Percentiles rank a stretch among this genome's conserved stretches.
These are phyloP conservation scores for Petroica traversi DNA, from an alignment of 2,113 vertebrate species.

Conservation along the genomic window DNA sequence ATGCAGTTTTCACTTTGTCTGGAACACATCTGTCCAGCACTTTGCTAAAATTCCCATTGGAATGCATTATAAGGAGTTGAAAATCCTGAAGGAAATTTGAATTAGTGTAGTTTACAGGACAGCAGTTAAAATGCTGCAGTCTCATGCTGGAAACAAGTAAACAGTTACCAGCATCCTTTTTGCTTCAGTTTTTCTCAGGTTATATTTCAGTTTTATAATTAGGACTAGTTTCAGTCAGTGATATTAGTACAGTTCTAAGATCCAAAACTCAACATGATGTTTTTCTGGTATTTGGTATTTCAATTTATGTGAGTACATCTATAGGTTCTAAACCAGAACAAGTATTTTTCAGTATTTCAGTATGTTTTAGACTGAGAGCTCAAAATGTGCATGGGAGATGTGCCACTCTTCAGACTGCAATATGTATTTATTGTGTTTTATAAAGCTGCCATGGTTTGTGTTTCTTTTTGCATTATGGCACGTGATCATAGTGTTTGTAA, in stretches of 20 bases:
- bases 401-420: not conserved
- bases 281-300: not conserved
- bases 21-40: not conserved
- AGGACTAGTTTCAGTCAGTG: not conserved
- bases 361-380: not conserved
- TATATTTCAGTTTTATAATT: not conserved
- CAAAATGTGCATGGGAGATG: not conserved
- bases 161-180: not conserved
- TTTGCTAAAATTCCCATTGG: not conserved
- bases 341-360: not conserved
- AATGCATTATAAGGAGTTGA: not conserved
- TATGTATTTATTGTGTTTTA: not conserved
- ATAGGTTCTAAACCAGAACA: not conserved
- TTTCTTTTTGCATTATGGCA: not conserved
- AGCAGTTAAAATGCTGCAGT: not conserved
- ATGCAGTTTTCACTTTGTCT: not conserved
- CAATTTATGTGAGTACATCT: not conserved
- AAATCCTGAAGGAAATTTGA: not conserved
- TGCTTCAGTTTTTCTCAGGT: not conserved
- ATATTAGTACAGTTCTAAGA: not conserved
- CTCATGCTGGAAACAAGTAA: not conserved
- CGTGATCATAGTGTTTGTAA: not conserved
- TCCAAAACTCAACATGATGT: not conserved
- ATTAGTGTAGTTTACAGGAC: not conserved
- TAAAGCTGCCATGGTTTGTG: not conserved